phyloP scores from a whole-genome alignment of 2,113 vertebrate genomes.

The Forbesichthys papilliferus region DNA sequence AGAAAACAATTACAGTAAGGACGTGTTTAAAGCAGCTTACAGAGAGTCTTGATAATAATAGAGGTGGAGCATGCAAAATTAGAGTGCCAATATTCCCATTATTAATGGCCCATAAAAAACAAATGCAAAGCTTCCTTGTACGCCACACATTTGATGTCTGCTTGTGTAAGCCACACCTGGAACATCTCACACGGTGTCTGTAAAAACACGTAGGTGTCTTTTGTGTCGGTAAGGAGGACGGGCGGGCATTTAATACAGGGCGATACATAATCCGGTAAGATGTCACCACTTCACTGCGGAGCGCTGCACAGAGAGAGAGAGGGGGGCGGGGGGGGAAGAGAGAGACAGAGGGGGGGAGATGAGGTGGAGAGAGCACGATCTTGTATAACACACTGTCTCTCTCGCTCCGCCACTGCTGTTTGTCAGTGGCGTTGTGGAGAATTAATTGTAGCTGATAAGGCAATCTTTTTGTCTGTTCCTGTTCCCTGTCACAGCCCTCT shows the following conservation, averaged over 20 bases:
- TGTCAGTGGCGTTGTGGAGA: slow-evolving; percentile 69
- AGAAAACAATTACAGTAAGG: no score
- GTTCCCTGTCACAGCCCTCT: slow-evolving; percentile 41
- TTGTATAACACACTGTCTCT: slow-evolving; percentile 28
- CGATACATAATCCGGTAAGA: slow-evolving; percentile 75
- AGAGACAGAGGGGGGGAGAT: background rate
- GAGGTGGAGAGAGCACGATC: no score
- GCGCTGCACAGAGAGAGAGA: slow-evolving; percentile 19
- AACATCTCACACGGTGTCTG: no score
- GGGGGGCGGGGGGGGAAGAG: background rate
- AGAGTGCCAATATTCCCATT: no score
- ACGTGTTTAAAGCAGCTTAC: no score
- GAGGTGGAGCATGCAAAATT: no score
- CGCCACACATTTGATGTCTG: no score
- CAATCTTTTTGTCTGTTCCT: slow-evolving; percentile 71
- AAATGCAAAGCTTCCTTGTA: no score
- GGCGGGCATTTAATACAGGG: slow-evolving; percentile 72
- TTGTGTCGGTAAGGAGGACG: slow-evolving; percentile 64
- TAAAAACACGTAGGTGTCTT: no score
- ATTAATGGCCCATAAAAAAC: no score
- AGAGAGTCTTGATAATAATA: no score
- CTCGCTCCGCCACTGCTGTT: slow-evolving; percentile 62
- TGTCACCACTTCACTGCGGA: slow-evolving; percentile 72
- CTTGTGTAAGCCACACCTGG: no score
- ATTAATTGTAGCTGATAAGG: slow-evolving; percentile 77